These are phyloP conservation scores for Folsomia candida DNA, from an alignment of 2,888 invertebrate genomes.

Conservation along the genomic window DNA sequence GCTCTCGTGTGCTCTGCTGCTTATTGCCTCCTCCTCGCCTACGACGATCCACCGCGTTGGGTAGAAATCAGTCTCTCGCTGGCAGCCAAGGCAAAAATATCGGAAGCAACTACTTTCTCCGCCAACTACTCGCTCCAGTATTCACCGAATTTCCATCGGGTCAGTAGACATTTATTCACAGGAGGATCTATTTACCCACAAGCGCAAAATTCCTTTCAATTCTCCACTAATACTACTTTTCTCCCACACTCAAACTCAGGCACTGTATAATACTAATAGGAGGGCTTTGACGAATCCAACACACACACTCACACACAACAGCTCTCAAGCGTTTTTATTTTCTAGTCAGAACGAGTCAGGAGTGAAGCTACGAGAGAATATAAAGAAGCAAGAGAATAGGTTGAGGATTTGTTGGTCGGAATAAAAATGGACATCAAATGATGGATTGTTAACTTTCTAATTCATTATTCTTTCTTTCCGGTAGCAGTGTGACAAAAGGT, in stretches of 20 bases:
- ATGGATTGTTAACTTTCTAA: neutral
- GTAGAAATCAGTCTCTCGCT: neutral
- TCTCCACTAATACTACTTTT: neutral
- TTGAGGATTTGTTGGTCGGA: neutral
- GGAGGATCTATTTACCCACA: neutral
- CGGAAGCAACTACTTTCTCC: constrained; percentile 5
- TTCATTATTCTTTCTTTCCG: neutral
- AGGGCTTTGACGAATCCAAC: too few relatives aligned
- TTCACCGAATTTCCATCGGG: neutral
- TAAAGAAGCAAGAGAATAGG: neutral
- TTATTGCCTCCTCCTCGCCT: too few relatives aligned
- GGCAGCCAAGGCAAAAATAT: neutral
- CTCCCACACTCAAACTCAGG: neutral
- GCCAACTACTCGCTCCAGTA: constrained; percentile 2
- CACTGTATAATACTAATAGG: too few relatives aligned
- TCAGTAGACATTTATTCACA: neutral
- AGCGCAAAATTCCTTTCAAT: neutral
- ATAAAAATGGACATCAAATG: neutral
- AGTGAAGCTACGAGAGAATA: too few relatives aligned
- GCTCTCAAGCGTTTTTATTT: too few relatives aligned
- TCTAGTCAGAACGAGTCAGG: too few relatives aligned
- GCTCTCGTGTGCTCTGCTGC: too few relatives aligned
- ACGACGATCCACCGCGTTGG: neutral
- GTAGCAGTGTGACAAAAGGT: neutral
- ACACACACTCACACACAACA: too few relatives aligned